These are phyloP conservation scores for Tupaia tana DNA, from an alignment of 2,113 vertebrate species.

Conservation along the genomic window DNA sequence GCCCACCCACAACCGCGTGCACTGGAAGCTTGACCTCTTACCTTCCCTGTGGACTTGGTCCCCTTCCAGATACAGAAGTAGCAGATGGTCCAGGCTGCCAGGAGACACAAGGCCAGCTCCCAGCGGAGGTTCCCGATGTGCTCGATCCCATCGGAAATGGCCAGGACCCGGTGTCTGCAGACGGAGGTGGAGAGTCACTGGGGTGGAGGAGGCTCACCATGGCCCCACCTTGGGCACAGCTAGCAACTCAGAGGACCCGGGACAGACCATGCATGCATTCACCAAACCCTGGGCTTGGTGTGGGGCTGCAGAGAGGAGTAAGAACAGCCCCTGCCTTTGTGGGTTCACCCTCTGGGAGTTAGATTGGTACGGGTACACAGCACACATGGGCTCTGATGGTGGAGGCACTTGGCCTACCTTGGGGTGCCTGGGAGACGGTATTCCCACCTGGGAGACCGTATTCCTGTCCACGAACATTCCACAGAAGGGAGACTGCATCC, in stretches of 20 bases:
- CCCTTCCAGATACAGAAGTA: constrained; percentile 99
- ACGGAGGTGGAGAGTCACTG: neutral
- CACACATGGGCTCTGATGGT: neutral
- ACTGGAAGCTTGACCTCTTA: constrained; percentile 80
- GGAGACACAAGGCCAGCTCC: constrained; percentile 96
- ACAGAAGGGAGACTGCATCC: too few species aligned
- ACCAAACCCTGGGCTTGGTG: accelerated
- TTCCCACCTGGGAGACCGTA: neutral
- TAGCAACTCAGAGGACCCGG: neutral
- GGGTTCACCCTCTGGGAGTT: neutral
- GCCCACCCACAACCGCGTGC: accelerated
- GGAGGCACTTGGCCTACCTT: neutral
- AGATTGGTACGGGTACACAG: accelerated
- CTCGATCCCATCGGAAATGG: constrained; percentile 96
- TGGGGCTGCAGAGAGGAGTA: neutral
- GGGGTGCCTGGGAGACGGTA: accelerated
- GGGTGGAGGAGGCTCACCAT: neutral
- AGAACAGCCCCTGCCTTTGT: neutral
- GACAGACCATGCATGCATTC: accelerated
- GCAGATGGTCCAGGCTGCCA: constrained; percentile 97
- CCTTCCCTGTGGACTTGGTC: constrained; percentile 99
- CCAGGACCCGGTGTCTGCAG: constrained; percentile 93
- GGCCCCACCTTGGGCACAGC: neutral
- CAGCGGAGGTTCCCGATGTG: constrained; percentile 95
- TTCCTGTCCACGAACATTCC: neutral